Percentiles rank a stretch among this genome's conserved stretches.
These are phyloP conservation scores for Tyria jacobaeae DNA, from an alignment of 2,888 invertebrate species.

Conservation along the genomic window DNA sequence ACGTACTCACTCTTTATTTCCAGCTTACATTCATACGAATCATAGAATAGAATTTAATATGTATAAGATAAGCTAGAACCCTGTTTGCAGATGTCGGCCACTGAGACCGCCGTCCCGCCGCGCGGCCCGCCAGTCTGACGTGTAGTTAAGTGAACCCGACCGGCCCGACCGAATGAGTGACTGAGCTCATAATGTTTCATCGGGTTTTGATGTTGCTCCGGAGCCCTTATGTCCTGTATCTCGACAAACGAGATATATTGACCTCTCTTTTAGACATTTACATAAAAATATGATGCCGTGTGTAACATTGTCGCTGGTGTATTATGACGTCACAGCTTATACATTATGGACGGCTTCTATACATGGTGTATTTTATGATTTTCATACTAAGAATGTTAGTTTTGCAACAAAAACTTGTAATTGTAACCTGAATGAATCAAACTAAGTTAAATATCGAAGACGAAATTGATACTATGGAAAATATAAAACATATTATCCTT, in stretches of 20 bases:
- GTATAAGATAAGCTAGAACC: background rate
- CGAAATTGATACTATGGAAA: too few species aligned
- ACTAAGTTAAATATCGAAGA: too few species aligned
- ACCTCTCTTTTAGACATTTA: slow-evolving; percentile 11
- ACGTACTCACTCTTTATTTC: background rate
- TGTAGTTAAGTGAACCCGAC: background rate
- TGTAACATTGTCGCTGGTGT: background rate
- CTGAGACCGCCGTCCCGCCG: background rate
- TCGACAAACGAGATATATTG: slow-evolving; percentile 1
- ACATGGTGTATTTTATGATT: too few species aligned
- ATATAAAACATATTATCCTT: too few species aligned
- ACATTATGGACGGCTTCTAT: background rate
- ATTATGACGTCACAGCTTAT: background rate
- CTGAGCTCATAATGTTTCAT: background rate
- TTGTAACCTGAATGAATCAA: too few species aligned
- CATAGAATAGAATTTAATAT: slow-evolving; percentile 4
- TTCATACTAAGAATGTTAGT: too few species aligned
- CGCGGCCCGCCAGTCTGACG: background rate
- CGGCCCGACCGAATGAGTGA: slow-evolving; percentile 2
- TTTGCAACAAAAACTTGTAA: too few species aligned
- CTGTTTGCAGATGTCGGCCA: background rate
- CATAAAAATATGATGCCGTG: slow-evolving; percentile 5
- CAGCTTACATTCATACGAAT: background rate
- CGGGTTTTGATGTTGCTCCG: slow-evolving; percentile 4
- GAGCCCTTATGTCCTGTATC: background rate